Evolutionary conservation across 2,888 invertebrate species (phyloP).

Genomic region (Acrobasis consociella): DNA sequence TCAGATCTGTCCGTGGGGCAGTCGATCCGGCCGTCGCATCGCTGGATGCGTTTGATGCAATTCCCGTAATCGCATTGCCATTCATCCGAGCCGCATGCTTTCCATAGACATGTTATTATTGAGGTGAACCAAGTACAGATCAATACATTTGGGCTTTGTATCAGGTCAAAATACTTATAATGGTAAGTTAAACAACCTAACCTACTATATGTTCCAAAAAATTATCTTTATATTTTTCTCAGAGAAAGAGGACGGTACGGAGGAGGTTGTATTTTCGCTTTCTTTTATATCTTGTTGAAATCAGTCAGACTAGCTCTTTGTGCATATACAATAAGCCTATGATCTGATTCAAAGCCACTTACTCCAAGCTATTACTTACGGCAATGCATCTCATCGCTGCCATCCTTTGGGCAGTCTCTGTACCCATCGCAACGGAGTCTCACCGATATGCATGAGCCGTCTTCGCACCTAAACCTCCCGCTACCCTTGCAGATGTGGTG

Average conservation of each 20-base stretch:
- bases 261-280: too few relatives aligned
- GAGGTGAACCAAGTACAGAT: background rate
- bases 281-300: too few relatives aligned
- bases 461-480: constrained; percentile 87
- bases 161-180: background rate
- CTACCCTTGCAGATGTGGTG: constrained; percentile 67
- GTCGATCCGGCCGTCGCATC: constrained; percentile 87
- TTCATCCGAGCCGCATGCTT: constrained; percentile 86
- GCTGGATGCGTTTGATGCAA: constrained; percentile 83
- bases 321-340: too few relatives aligned
- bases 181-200: too few relatives aligned
- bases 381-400: constrained; percentile 84
- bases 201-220: too few relatives aligned
- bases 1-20: constrained; percentile 88
- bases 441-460: constrained; percentile 88
- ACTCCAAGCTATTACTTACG: constrained; percentile 74
- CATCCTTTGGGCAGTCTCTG: constrained; percentile 86
- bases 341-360: constrained; percentile 9
- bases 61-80: constrained; percentile 89
- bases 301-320: too few relatives aligned
- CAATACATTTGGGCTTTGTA: background rate
- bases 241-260: too few relatives aligned
- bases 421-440: constrained; percentile 88
- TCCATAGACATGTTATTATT: constrained; percentile 36
- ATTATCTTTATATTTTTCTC: too few relatives aligned